phyloP scores from a whole-genome alignment of 2,113 vertebrate species.

The Mugil cephalus region DNA sequence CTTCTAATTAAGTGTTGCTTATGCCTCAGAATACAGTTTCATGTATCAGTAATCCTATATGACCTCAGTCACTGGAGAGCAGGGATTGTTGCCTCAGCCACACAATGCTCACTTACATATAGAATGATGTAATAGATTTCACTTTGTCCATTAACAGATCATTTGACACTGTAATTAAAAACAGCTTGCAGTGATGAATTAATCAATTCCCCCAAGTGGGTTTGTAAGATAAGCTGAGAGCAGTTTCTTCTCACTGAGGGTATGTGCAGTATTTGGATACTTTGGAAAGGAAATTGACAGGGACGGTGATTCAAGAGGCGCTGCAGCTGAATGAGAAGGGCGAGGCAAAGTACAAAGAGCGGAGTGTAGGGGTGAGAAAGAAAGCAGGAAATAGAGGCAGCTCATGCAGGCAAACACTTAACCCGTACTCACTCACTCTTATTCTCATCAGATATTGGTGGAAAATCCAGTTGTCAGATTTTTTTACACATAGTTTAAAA shows the following conservation, averaged over 20 bases:
- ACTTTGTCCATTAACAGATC: constrained; percentile 82
- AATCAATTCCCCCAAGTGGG: constrained; percentile 72
- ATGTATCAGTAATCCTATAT: constrained; percentile 76
- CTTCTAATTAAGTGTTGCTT: constrained; percentile 71
- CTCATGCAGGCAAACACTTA: neutral
- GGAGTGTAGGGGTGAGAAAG: neutral
- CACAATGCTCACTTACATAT: constrained; percentile 68
- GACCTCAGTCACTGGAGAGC: constrained; percentile 70
- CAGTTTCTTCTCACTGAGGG: constrained; percentile 52
- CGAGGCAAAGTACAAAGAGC: constrained; percentile 6
- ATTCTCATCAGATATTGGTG: neutral
- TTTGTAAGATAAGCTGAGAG: constrained; percentile 71
- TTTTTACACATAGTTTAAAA: constrained; percentile 1
- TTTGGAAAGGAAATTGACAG: constrained; percentile 49
- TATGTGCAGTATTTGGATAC: constrained; percentile 50
- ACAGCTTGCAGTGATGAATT: constrained; percentile 76
- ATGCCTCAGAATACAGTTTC: constrained; percentile 66
- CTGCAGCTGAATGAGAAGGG: constrained; percentile 27
- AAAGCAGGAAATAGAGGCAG: neutral
- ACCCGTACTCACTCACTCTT: neutral
- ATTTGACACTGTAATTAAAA: constrained; percentile 85
- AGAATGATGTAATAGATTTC: constrained; percentile 77
- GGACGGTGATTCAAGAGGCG: constrained; percentile 9
- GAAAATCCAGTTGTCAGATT: too few relatives aligned
- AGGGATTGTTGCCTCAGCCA: constrained; percentile 50